Evolutionary conservation across 1,140 invertebrate genomes (phyloP).

Genomic region (Mya arenaria): DNA sequence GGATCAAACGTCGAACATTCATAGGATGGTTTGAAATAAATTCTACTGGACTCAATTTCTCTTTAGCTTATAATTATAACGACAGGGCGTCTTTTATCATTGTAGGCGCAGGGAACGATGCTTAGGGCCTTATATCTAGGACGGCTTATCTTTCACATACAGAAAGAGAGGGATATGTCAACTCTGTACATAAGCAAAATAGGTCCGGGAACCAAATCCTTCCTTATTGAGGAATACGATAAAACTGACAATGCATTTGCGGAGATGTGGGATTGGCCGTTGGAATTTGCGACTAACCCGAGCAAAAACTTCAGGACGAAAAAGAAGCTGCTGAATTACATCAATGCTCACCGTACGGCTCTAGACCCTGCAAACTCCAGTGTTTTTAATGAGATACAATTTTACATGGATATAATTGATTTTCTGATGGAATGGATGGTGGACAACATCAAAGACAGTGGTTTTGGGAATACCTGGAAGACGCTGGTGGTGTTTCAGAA

Average conservation of each 20-base stretch:
- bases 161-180: constrained; percentile 42
- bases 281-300: constrained; percentile 1
- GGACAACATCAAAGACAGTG: constrained; percentile 19
- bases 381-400: constrained; percentile 21
- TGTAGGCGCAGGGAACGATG: constrained; percentile 26
- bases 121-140: not conserved
- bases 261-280: constrained; percentile 30
- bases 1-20: too few species aligned
- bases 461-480: constrained; percentile 43
- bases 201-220: constrained; percentile 30
- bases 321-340: constrained; percentile 3
- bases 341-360: constrained; percentile 7
- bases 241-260: constrained; percentile 30
- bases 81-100: not conserved
- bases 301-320: constrained; percentile 20
- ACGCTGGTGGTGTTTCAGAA: constrained; percentile 39
- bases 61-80: too few species aligned
- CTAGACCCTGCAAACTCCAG: constrained; percentile 12
- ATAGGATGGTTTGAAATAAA: too few species aligned
- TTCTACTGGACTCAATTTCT: too few species aligned
- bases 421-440: constrained; percentile 48
- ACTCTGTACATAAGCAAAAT: constrained; percentile 43
- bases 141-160: constrained; percentile 10
- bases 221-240: constrained; percentile 25
- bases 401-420: constrained; percentile 44